Percentiles rank a stretch among this genome's conserved stretches.
phyloP scores from a whole-genome alignment of 2,113 vertebrate species.

The Stictonetta naevosa region DNA sequence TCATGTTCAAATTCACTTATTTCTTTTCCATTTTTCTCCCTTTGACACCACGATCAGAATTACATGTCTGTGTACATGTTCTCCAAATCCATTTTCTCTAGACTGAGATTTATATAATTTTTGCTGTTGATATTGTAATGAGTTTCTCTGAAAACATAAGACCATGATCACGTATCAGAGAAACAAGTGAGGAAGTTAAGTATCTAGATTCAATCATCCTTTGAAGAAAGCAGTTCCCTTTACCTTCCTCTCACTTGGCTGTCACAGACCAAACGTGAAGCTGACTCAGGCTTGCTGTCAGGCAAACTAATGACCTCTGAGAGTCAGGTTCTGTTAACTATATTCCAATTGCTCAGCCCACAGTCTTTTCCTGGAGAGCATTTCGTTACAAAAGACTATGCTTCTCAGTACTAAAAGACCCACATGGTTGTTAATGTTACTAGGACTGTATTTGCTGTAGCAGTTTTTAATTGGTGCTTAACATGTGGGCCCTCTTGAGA shows the following conservation, averaged over 20 bases:
- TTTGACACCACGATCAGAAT: background rate
- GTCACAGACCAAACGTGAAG: background rate
- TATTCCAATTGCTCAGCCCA: background rate
- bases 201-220: background rate
- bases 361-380: background rate
- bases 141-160: background rate
- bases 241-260: background rate
- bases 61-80: background rate
- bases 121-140: background rate
- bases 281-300: background rate
- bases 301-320: background rate
- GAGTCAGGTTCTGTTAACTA: background rate
- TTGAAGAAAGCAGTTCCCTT: background rate
- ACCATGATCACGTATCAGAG: background rate
- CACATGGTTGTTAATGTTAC: background rate
- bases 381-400: rapidly evolving
- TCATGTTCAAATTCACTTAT: background rate
- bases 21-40: background rate
- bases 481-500: background rate
- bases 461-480: background rate
- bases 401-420: background rate
- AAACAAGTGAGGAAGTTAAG: background rate
- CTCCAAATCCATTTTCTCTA: background rate
- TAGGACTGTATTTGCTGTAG: background rate
- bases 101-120: background rate